Evolutionary conservation across 2,888 invertebrate genomes (phyloP), one percentile per base, ranked within the genome.

Genomic region (Sarcophaga variegata): DNA sequence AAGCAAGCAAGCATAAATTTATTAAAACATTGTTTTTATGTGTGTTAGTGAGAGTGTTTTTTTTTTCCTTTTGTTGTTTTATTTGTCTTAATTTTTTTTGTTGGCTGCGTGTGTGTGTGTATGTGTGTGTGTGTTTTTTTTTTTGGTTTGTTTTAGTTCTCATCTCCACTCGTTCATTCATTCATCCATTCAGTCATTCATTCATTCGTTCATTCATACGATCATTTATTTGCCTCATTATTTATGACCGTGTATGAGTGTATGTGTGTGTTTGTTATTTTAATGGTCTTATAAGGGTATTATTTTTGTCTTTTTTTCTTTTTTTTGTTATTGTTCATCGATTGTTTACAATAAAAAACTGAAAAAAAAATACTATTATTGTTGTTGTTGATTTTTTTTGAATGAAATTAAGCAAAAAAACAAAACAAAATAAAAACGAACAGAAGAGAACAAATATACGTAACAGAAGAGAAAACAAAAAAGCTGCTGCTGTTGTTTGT

Each of bases 341-440:
- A 54, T 54, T 54, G 54, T 54, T 54, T 54, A 54, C 54, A 54
- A 54, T 54, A 17, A 17, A 54, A 54, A 54, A 54, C 0, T 1
- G 14, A 4, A 5, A 17, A 17, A 54, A 12, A 54, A 64, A 71
- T 59, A 47, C 62, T 60, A 37, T 67, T 59, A 20, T 27, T 59
- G 10, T 45, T 71, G 27, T 71, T 71, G n/a, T 12, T 71, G 12
- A 45, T 59, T 22, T 64, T 64, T 60, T 45, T 0, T 45, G 60
- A 69, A 49, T 62, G 60, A 79, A 71, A 54, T 27, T 71, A 45
- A 27, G 71, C 27, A 54, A 2, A 59, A 22, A 59, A 14, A 25
- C 37, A 63, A 25, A 76, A 12, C 1, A 12, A 59, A 59, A 6
- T 1, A 54, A 70, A 2, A 49, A 1, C 4, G 0, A 62, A 27